These are phyloP conservation scores for human DNA, from an alignment of 2,113 vertebrate species.

Conservation along the genomic window DNA sequence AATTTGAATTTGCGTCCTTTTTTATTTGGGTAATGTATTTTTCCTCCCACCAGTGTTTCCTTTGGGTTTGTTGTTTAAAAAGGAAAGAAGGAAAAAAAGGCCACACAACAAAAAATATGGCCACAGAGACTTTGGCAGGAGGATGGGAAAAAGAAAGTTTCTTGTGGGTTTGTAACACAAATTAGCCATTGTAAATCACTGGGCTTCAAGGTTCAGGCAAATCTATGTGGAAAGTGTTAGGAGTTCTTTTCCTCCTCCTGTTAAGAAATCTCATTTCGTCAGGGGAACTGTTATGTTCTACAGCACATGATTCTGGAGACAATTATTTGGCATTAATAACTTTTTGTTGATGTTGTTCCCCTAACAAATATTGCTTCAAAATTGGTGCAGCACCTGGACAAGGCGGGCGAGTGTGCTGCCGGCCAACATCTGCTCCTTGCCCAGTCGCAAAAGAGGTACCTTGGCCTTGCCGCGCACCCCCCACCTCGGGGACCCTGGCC, in stretches of 20 bases:
- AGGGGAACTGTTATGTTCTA: slow-evolving; percentile 49
- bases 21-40: slow-evolving; percentile 18
- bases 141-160: slow-evolving; percentile 55
- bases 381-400: not conserved
- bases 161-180: slow-evolving; percentile 41
- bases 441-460: not conserved
- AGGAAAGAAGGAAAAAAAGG: not conserved
- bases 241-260: not conserved
- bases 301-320: slow-evolving; percentile 30
- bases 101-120: not conserved
- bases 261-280: slow-evolving; percentile 47
- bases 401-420: not conserved
- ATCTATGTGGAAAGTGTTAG: not conserved
- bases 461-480: not conserved
- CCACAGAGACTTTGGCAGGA: slow-evolving; percentile 30
- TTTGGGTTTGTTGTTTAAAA: slow-evolving; percentile 38
- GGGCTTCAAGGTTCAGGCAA: slow-evolving; percentile 17
- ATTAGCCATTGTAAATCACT: slow-evolving; percentile 50
- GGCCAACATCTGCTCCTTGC: not conserved
- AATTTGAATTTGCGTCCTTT: slow-evolving; percentile 40
- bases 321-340: slow-evolving; percentile 57
- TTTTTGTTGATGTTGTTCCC: slow-evolving; percentile 58
- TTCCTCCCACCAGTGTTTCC: slow-evolving; percentile 21
- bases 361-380: slow-evolving; percentile 53
- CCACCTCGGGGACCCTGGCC: not conserved